Evolutionary conservation across 2,888 invertebrate species (phyloP), one percentile per base, ranked within the genome.

Genomic region (Papilio gigon): DNA sequence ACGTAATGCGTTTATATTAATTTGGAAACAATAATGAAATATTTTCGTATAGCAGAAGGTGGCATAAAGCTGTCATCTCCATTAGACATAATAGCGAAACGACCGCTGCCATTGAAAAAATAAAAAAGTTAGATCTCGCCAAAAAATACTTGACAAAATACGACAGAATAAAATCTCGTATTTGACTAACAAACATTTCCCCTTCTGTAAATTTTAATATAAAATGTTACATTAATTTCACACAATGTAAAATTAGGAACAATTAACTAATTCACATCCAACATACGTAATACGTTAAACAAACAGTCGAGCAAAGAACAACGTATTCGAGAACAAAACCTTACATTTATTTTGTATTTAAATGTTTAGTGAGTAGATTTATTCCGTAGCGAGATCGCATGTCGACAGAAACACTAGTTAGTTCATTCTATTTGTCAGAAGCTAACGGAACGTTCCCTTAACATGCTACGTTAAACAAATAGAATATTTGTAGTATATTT

Each of bases 401-500:
- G 67, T 27, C 47, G 58, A 37, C 68, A 56, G 63, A 44, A 63
- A 58, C 47, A 63, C 63, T 44, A 47, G 63, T 63, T 58, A 25
- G 63, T 63, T 63, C 58, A 59, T 68, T 68, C 56, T 42, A 63
- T 68, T 68, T 63, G 68, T 68, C 68, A 68, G 56, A 37, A 59
- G 44, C 44, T 47, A 35, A 44, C 37, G 44, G 22, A 68, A 68
- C 47, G 68, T 59, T 68, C 56, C 33, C 35, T 58, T 25, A 33
- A 67, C 68, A 68, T 63, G 68, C 68, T 33, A 58, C n/a, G 27
- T 68, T 63, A 44, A 30, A 25, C 22, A 40, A 44, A 59, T 14
- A 58, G 25, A 44, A 58, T 63, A 42, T 30, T 60, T 12, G 40
- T 42, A 44, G 33, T 58, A 58, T 22, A 25, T 30, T 67, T 37